Evolutionary conservation across 2,113 vertebrate species (phyloP), one percentile per base, ranked within the genome.

Genomic region (Narcine bancroftii): DNA sequence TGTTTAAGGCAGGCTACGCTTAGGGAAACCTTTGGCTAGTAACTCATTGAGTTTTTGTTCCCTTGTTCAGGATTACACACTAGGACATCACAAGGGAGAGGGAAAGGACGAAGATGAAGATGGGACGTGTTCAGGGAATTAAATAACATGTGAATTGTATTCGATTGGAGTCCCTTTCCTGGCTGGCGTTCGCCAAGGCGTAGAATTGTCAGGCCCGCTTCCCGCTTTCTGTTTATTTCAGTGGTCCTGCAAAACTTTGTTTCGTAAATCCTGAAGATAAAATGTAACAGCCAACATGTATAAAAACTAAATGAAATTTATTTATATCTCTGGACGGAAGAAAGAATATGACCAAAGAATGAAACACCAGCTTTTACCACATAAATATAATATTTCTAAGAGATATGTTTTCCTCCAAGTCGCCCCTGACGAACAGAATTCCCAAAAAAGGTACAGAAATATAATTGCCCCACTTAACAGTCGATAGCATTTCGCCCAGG

Each of bases 391-490:
- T 45, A 89, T 65, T 53, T 50, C 83, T 42, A 65, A 65, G 39
- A 89, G 60, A 89, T 66, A 39, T 7, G n/a, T 39, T 65, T 19
- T 45, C 11, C n/a, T 24, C 87, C 87, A 19, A 42, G 4, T 36
- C 9, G n/a, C 60, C 60, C 47, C 85, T 21, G 29, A 26, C 45
- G 65, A 66, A 33, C 36, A 45, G 36, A 66, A 39, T 42, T 42
- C n/a, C n/a, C n/a, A 36, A 66, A 66, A 65, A n/a, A 63, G 87
- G 10, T 89, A 89, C 60, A 45, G 87, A 66, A 65, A 89, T 29
- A 26, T 66, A 89, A 89, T 63, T 47, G 87, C 66, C 36, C 87
- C 53, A 39, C 66, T 65, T 89, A 89, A 89, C 87, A 89, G 87
- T 89, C 87, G 60, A 13, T 89, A 89, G 39, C 17, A 53, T 66